Conservation (phyloP, 2,113 vertebrate genomes). For the Butorides virescens region DNA sequence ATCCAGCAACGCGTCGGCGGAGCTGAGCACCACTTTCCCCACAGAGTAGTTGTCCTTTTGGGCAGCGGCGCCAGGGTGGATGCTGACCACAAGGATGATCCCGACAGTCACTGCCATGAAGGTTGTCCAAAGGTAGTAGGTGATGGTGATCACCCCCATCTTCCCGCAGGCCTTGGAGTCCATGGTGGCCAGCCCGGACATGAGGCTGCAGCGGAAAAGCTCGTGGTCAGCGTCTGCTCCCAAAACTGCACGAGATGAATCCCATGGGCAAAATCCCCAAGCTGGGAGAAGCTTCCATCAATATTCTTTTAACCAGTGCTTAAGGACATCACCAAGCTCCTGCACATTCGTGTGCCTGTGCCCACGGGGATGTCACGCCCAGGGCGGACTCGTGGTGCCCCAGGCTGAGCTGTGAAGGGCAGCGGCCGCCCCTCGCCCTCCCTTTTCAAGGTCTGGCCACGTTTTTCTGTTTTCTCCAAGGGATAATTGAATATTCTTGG, state of each 20-base stretch:
- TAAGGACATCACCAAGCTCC: neutral
- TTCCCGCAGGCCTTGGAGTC: slow-evolving; percentile 85
- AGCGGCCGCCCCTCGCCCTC: neutral
- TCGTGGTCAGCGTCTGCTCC: neutral
- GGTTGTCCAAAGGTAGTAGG: slow-evolving; percentile 92
- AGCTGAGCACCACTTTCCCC: slow-evolving; percentile 83
- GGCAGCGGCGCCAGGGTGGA: slow-evolving; percentile 83
- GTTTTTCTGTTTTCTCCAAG: neutral
- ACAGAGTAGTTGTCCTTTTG: slow-evolving; percentile 78
- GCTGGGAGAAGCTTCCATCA: neutral
- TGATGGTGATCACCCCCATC: slow-evolving; percentile 88
- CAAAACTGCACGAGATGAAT: neutral
- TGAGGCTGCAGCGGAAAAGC: slow-evolving; percentile 73
- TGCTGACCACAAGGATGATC: slow-evolving; percentile 82
- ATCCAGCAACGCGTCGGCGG: slow-evolving; percentile 85
- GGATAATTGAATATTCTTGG: neutral
- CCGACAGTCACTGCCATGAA: slow-evolving; percentile 87
- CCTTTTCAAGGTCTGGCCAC: neutral
- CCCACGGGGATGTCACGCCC: neutral
- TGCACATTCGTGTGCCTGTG: fast-evolving
- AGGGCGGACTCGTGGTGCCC: neutral
- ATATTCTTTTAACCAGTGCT: neutral
- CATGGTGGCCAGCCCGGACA: slow-evolving; percentile 89
- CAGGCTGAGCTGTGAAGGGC: neutral
- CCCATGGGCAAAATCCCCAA: neutral